Base-by-base conservation (phyloP, 2,888 invertebrate species). In the Catonia carolina region DNA sequence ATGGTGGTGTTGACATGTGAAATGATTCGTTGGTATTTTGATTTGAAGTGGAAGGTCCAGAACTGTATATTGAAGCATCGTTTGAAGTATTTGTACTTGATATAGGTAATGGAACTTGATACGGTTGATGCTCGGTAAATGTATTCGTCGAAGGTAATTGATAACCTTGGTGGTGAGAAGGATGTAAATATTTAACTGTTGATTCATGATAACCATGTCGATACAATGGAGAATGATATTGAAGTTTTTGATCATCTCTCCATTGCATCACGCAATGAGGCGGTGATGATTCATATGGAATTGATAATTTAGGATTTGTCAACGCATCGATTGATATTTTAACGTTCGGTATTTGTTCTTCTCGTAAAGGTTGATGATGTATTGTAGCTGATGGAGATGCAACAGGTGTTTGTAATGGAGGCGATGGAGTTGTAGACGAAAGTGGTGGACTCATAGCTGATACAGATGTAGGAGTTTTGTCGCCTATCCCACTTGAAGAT, bases 371-470 rank as follows among this genome's bases (percentile, higher is more conserved):
- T 23, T 45, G 45, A 42, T 51, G 50, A 35, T 54, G 58, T 7
- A 54, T 49, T 17, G 47, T 52, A 15, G 55, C 35, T 14, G 55
- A 48, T 8, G 58, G 55, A 7, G 55, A 55, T 15, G 55, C 12
- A 20, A 47, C 27, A 12, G 15, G 27, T 23, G 50, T 8, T 10
- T 18, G 36, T 15, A 48, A 23, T 15, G 22, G 51, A 4, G 56
- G 56, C 3, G 53, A 56, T 8, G 53, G 31, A 8, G 60, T 51
- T 12, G 33, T 22, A 20, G 57, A 55, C 14, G 62, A 61, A n/a
- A 58, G 20, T 4, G 61, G 60, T 15, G 60, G 59, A 47, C 56
- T 58, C 33, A 45, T 20, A 18, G 53, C 54, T 10, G 50, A 20
- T 12, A 42, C 41, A 8, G 55, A 42, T 27, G 53, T 58, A 42